Evolutionary conservation across 2,888 invertebrate genomes (phyloP).

Genomic region (Tipula helvola): DNA sequence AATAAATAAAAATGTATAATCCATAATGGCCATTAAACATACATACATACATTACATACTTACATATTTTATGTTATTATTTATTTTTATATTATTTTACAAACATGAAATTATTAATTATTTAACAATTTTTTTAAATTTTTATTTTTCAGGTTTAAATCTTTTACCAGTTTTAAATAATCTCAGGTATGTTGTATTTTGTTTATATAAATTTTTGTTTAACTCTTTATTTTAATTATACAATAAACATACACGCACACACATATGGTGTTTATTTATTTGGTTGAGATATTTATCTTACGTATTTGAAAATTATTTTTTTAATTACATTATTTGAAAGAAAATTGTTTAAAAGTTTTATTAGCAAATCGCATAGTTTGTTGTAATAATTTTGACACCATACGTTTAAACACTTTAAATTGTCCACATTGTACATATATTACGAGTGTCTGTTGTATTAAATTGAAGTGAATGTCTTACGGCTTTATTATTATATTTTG

Average conservation of each 20-base stretch:
- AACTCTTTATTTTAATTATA: neutral
- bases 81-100: neutral
- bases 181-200: constrained; percentile 51
- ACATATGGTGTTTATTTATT: neutral
- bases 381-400: neutral
- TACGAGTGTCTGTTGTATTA: neutral
- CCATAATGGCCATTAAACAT: neutral
- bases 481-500: neutral
- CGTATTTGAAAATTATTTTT: neutral
- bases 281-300: neutral
- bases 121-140: neutral
- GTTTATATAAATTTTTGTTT: neutral
- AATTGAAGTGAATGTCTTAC: neutral
- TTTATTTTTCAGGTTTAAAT: constrained; percentile 63
- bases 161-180: constrained; percentile 74
- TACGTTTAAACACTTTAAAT: neutral
- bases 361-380: neutral
- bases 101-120: neutral
- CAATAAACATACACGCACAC: neutral
- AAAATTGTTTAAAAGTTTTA: neutral
- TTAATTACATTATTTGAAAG: neutral
- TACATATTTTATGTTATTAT: neutral
- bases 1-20: neutral
- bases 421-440: neutral
- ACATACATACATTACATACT: neutral